A percentile compares a stretch with the other conserved stretches of the same genome.
These are phyloP conservation scores for Geotrupes spiniger DNA, from an alignment of 2,888 invertebrate genomes.

Conservation along the genomic window DNA sequence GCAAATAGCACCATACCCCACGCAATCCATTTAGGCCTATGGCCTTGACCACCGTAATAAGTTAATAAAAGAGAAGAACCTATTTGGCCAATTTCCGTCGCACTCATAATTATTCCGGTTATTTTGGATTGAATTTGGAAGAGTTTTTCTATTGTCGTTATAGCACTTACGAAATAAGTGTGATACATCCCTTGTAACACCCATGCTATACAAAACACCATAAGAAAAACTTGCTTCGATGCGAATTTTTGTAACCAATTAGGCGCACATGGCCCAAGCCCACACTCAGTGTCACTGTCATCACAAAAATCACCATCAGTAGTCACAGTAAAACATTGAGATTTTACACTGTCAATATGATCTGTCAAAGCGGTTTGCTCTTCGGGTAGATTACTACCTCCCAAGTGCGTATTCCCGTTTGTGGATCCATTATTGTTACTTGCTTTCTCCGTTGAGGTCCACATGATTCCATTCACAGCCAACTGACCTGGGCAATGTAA, in stretches of 20 bases:
- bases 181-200: constrained; percentile 89
- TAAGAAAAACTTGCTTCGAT: constrained; percentile 84
- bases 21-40: constrained; percentile 90
- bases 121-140: constrained; percentile 90
- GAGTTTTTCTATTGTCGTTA: constrained; percentile 89
- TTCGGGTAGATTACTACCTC: constrained; percentile 37
- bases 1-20: constrained; percentile 89
- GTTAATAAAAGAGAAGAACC: constrained; percentile 84
- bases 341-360: constrained; percentile 35
- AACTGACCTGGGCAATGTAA: neutral
- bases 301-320: constrained; percentile 41
- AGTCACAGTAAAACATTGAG: constrained; percentile 35
- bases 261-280: constrained; percentile 76
- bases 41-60: constrained; percentile 88
- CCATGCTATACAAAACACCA: constrained; percentile 85
- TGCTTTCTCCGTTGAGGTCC: constrained; percentile 28
- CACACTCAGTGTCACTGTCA: constrained; percentile 65
- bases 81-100: constrained; percentile 91
- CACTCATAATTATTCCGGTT: constrained; percentile 84
- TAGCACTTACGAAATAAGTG: constrained; percentile 91
- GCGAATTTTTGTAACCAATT: constrained; percentile 74
- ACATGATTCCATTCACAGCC: constrained; percentile 9
- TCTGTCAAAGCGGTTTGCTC: constrained; percentile 45
- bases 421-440: constrained; percentile 46
- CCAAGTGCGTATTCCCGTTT: constrained; percentile 36